Base-by-base conservation (phyloP, 2,797 vertebrate species). In the Knipowitschia caucasica region DNA sequence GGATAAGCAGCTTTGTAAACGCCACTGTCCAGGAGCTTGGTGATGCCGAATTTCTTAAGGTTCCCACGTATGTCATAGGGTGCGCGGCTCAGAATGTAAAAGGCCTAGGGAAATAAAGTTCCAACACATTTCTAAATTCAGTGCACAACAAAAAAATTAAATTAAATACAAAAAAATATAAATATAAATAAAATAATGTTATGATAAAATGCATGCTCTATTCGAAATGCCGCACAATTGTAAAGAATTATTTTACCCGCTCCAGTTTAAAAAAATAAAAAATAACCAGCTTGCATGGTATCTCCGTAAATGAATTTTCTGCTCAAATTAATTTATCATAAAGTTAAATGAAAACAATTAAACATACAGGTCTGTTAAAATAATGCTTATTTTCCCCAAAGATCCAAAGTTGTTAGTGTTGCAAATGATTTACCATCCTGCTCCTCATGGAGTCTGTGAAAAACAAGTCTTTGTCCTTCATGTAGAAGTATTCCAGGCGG, bases 1-100 rank as follows among this genome's bases (percentile, higher is more conserved):
- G 95, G 94, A 78, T 96, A 97, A 2, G 94, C 95, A 1, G 92
- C 95, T 71, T 94, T 97, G 89, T 97, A 98, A 56, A 94, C 93
- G 1, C 90, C 93, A 30, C 89, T 53, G 50, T 89, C 93, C 62
- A 97, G 73, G 34, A 98, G 88, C 58, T 93, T 95, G 58, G 81
- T 94, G 86, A 97, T 93, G 46, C 95, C 95, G 84, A 98, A 97
- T 77, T 93, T 95, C 73, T 84, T 94, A 20, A 88, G 65, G 1
- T 53, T 89, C 24, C 88, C 88, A 63, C 86, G 85, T 33, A 88
- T 69, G 64, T 93, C 92, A 67, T 95, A 98, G 36, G 90, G 87
- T 5, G 93, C 87, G 17, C 93, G 93, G 39, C 91, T 93, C 50
- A 98, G 84, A 75, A 98, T 93, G 85, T 94, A 95, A 61, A 90